Evolutionary conservation across 2,888 invertebrate species (phyloP).

Genomic region (Melangyna quadrimaculata): DNA sequence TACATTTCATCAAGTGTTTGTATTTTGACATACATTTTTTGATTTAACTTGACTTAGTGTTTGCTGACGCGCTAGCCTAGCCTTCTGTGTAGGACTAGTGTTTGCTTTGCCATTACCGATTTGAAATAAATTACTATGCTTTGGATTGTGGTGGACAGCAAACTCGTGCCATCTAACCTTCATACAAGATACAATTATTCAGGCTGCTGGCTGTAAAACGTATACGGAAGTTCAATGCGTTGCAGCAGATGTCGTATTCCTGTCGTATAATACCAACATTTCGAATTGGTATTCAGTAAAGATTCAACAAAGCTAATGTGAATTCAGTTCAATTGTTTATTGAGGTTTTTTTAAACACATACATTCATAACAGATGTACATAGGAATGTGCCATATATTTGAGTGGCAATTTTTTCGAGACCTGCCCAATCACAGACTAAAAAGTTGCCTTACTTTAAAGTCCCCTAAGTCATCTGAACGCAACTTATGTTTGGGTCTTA

Average conservation of each 20-base stretch:
- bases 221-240: slow-evolving; percentile 55
- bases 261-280: background rate
- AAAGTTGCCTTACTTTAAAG: too few relatives aligned
- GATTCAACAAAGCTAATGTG: background rate
- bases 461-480: too few relatives aligned
- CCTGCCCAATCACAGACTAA: too few relatives aligned
- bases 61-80: slow-evolving; percentile 39
- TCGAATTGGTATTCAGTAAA: slow-evolving; percentile 37
- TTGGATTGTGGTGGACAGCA: slow-evolving; percentile 39
- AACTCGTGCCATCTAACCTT: slow-evolving; percentile 26
- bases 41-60: slow-evolving; percentile 34
- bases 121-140: slow-evolving; percentile 49
- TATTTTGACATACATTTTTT: slow-evolving; percentile 36
- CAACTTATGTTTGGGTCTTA: too few relatives aligned
- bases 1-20: slow-evolving; percentile 30
- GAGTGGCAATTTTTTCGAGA: too few relatives aligned
- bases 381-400: too few relatives aligned
- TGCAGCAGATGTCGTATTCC: slow-evolving; percentile 8
- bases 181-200: slow-evolving; percentile 36
- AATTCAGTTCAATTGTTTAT: background rate
- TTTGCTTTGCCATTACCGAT: slow-evolving; percentile 50
- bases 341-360: too few relatives aligned
- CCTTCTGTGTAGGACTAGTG: slow-evolving; percentile 31
- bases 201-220: slow-evolving; percentile 21
- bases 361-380: too few relatives aligned